These are phyloP conservation scores for Zonotrichia leucophrys DNA, from an alignment of 2,113 vertebrate genomes.

Conservation along the genomic window DNA sequence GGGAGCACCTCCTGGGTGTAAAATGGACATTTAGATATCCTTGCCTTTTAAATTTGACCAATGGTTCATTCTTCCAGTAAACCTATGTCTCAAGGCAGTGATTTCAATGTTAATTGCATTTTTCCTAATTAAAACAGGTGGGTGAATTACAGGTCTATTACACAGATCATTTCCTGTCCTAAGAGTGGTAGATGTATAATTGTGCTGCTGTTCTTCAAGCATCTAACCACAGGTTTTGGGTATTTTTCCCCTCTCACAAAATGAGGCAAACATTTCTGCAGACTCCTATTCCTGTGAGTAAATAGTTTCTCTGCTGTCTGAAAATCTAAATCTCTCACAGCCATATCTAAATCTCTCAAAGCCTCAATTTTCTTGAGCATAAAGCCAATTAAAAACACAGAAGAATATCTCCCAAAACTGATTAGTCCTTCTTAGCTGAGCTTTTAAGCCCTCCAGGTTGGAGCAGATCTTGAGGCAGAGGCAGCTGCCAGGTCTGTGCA, in stretches of 20 bases:
- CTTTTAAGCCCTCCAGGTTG: background rate
- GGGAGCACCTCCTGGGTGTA: background rate
- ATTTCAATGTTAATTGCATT: conserved; percentile 33
- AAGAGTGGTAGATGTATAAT: background rate
- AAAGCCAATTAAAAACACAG: background rate
- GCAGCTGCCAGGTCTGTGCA: background rate
- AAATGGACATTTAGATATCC: background rate
- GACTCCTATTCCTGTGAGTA: background rate
- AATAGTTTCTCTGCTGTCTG: background rate
- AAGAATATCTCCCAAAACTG: background rate
- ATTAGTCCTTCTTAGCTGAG: background rate
- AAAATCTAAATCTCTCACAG: background rate
- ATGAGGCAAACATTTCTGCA: background rate
- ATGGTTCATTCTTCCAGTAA: background rate
- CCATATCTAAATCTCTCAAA: background rate
- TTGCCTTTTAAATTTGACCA: background rate
- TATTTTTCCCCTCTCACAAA: background rate
- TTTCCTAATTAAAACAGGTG: conserved; percentile 25
- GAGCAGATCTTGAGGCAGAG: background rate
- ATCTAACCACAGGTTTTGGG: background rate
- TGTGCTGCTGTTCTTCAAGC: background rate
- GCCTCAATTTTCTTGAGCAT: background rate
- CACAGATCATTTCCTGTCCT: conserved; percentile 40
- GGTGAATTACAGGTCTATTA: conserved; percentile 12
- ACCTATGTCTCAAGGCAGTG: background rate